Evolutionary conservation across 2,113 vertebrate species (phyloP).

Genomic region (Trogon melanurus): DNA sequence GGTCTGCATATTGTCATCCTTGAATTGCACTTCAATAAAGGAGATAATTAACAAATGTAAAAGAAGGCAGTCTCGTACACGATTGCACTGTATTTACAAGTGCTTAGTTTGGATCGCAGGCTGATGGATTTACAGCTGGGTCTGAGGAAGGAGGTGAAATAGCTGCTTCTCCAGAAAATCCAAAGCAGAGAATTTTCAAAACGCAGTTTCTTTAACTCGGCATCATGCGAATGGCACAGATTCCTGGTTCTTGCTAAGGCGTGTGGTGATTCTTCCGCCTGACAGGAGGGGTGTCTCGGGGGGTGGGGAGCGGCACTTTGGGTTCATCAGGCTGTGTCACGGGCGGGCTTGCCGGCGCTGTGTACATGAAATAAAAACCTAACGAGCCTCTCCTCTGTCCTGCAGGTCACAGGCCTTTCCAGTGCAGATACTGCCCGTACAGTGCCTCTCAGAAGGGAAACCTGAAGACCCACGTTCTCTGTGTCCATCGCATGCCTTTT

Average conservation of each 20-base stretch:
- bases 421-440: slow-evolving; percentile 92
- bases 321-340: fast-evolving
- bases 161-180: background rate
- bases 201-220: background rate
- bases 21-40: slow-evolving; percentile 26
- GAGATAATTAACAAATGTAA: slow-evolving; percentile 12
- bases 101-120: background rate
- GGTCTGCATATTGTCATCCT: slow-evolving; percentile 17
- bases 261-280: fast-evolving
- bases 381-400: slow-evolving; percentile 47
- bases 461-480: slow-evolving; percentile 95
- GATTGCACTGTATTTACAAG: slow-evolving; percentile 25
- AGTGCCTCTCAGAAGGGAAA: slow-evolving; percentile 97
- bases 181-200: background rate
- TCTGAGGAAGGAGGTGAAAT: background rate
- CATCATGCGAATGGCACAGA: background rate
- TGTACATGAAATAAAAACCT: background rate
- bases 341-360: fast-evolving
- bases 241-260: background rate
- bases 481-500: slow-evolving; percentile 95
- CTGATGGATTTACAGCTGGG: background rate
- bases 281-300: background rate
- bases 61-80: background rate
- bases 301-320: fast-evolving
- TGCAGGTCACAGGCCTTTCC: slow-evolving; percentile 89